Conservation (phyloP, 2,888 invertebrate species). For the Agrilus biguttatus region DNA sequence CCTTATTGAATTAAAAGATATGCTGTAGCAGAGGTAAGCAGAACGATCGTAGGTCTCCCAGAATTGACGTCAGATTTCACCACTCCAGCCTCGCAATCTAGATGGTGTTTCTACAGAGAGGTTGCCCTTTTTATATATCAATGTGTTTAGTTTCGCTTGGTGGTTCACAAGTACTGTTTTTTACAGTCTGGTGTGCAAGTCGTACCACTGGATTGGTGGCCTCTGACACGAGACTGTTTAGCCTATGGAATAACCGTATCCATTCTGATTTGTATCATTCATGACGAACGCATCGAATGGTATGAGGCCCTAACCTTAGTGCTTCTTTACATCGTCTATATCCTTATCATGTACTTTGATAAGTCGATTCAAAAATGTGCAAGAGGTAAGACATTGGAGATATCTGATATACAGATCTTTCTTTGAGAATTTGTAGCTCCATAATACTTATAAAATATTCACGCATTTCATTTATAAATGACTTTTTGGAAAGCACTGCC, state of each 20-base stretch:
- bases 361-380: constrained; percentile 72
- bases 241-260: constrained; percentile 63
- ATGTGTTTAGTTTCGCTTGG: too few relatives aligned
- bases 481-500: too few relatives aligned
- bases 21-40: too few relatives aligned
- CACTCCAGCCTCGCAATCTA: too few relatives aligned
- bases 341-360: constrained; percentile 51
- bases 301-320: constrained; percentile 64
- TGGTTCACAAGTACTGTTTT: not conserved
- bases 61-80: too few relatives aligned
- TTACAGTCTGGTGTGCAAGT: constrained; percentile 38
- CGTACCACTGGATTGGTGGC: constrained; percentile 64
- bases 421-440: too few relatives aligned
- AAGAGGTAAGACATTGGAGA: constrained; percentile 33
- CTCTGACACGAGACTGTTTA: constrained; percentile 59
- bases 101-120: too few relatives aligned
- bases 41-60: not conserved
- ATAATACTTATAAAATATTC: too few relatives aligned
- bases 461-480: too few relatives aligned
- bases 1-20: too few relatives aligned
- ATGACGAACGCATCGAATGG: constrained; percentile 66
- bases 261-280: constrained; percentile 54
- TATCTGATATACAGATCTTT: not conserved
- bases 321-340: constrained; percentile 56
- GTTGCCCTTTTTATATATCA: too few relatives aligned